Base-by-base conservation (phyloP, 2,888 invertebrate genomes). In the Trileptium ribeirensis region DNA sequence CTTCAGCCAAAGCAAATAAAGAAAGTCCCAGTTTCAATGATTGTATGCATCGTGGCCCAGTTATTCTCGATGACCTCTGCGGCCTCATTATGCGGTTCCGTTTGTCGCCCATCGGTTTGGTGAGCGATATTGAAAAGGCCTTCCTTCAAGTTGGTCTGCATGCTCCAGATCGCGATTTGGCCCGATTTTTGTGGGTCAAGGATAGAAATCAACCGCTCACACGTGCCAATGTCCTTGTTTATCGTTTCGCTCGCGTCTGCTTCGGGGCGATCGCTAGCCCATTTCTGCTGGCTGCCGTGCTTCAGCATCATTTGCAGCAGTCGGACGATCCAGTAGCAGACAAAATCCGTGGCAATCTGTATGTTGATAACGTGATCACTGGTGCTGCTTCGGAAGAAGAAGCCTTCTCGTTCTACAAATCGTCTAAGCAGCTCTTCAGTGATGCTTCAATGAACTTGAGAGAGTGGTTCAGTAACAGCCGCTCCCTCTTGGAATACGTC, bases 141-240 rank as follows among this genome's bases (percentile, higher is more conserved):
- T 86, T 86, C 79, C 84, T 84, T 31, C 82, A 82, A 38, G 70
- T 86, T 0, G 39, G 38, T 3, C 67, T 86, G 1, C 70, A 81
- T 1, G 40, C 74, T 29, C 29, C 78, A 34, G 83, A 83, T 40
- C 33, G 85, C n/a, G 80, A 85, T 37, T 74, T 78, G 0, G 82
- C 64, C 64, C 19, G 64, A n/a, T 64, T 64, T 64, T 64, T 64
- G n/a, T 64, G n/a, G 64, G n/a, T 64, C 19, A 64, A 64, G n/a
- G n/a, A 64, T 64, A n/a, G 19, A n/a, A n/a, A 64, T 64, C 19
- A 64, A n/a, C 82, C 80, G 1, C 74, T 80, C 0, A 38, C 67
- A 0, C 8, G 29, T 0, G 77, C 83, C 3, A 86, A 86, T 78
- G 39, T 85, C 0, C 29, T 51, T 1, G 38, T 70, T 0, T 79